Conservation (phyloP, 2,888 invertebrate species). For the Scrobipalpa atriplicella region DNA sequence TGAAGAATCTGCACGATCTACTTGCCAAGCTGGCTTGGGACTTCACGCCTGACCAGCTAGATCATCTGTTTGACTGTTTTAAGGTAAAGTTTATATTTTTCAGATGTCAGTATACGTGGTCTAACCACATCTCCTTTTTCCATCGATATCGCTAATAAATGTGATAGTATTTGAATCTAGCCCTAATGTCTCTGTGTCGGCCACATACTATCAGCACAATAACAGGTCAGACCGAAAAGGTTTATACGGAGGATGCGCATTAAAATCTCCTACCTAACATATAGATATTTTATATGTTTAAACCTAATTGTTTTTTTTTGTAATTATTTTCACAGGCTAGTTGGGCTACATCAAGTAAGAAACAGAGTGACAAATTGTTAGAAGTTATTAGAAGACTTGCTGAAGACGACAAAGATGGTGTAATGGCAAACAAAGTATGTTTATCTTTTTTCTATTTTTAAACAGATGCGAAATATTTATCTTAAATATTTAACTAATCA, state of each 20-base stretch:
- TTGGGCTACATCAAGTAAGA: constrained; percentile 98
- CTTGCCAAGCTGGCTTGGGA: constrained; percentile 99
- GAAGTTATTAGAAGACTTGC: constrained; percentile 97
- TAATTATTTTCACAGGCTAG: constrained; percentile 82
- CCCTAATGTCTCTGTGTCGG: no score
- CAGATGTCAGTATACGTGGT: no score
- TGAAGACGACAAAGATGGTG: constrained; percentile 99
- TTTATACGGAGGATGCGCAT: no score
- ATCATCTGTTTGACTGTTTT: constrained; percentile 98
- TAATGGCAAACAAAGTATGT: constrained; percentile 97
- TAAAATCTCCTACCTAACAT: no score
- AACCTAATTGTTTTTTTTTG: no score
- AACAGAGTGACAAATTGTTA: constrained; percentile 96
- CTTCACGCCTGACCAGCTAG: constrained; percentile 97
- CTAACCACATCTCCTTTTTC: no score
- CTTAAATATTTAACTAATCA: neutral
- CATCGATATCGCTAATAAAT: no score
- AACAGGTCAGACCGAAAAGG: no score
- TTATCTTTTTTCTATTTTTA: neutral
- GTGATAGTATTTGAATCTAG: no score
- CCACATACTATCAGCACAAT: no score
- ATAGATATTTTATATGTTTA: no score
- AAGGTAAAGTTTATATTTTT: constrained; percentile 84
- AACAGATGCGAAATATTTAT: neutral
- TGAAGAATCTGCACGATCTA: constrained; percentile 98